Base-by-base conservation (phyloP, 2,113 vertebrate species). In the Numida meleagris region DNA sequence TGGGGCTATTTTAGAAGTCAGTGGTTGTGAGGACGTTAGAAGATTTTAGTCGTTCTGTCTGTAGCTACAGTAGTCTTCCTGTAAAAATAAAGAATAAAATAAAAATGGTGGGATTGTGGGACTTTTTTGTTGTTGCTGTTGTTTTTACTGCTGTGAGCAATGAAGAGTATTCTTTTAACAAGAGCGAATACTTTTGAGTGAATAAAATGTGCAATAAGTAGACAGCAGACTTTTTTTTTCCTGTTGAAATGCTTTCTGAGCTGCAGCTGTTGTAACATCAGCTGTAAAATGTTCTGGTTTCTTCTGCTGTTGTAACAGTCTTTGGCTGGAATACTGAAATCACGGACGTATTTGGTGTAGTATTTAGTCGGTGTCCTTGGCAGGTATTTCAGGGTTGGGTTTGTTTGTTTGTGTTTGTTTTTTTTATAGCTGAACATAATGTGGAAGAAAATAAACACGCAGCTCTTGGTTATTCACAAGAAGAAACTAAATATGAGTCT, bases 241-340 rank as follows among this genome's bases (percentile, higher is more conserved):
- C 15, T 25, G 3, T 42, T 82, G 48, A 87, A 90, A 71, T 53
- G 19, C 33, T 86, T 90, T 71, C 51, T 65, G 85, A 51, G 42
- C 79, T 95, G 87, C 93, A 91, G 68, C 88, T 95, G 88, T 91
- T 95, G 46, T 31, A 72, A 36, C 40, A 71, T 40, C 75, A 94
- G 59, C 68, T 78, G 12, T 63, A 17, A 75, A 85, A 21, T 36
- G 31, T 67, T 88, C 42, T 72, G 57, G 13, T 81, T 88, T 59
- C 86, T 82, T 59, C 78, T 91, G 51, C 42, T 19, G 45, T 76
- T 89, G 59, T 31, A 23, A 63, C 88, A 79, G n/a, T 9, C 13
- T 85, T 61, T 38, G 33, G 33, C 82, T 87, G 78, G 46, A 79
- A 9, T 50, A 17, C 25, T 63, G 20, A 71, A 51, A 42, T 88